Percentiles rank a stretch among this genome's conserved stretches.
Conservation (phyloP, 2,113 vertebrate species). For the Balaeniceps rex region DNA sequence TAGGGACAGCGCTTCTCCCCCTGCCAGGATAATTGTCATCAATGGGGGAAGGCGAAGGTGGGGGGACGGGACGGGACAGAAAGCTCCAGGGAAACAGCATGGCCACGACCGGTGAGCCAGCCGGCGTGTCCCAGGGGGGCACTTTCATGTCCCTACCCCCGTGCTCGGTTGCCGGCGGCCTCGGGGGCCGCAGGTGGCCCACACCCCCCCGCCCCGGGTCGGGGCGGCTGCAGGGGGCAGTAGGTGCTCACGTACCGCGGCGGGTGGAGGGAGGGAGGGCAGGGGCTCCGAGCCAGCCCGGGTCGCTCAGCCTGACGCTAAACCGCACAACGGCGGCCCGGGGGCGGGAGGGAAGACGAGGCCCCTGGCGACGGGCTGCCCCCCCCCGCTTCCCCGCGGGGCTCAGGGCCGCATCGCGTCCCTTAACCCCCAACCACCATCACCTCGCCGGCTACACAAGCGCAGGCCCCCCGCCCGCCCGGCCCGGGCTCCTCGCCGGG, state of each 20-base stretch:
- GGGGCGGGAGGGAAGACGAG: background rate
- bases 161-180: background rate
- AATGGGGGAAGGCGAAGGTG: fast-evolving
- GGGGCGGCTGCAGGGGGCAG: conserved; percentile 8
- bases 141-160: fast-evolving
- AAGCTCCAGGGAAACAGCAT: background rate
- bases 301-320: background rate
- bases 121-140: fast-evolving
- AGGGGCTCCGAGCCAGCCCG: background rate
- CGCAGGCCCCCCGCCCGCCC: background rate
- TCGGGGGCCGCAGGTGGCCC: background rate
- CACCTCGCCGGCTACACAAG: too few relatives aligned
- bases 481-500: background rate
- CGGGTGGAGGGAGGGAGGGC: background rate
- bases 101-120: background rate
- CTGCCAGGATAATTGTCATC: fast-evolving
- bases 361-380: too few relatives aligned
- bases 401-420: background rate
- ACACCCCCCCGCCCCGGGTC: background rate
- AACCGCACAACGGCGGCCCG: background rate
- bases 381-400: too few relatives aligned
- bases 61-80: background rate
- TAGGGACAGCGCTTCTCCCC: fast-evolving
- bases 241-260: background rate
- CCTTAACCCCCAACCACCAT: background rate